phyloP scores from a whole-genome alignment of 2,797 vertebrate species.

The Cetoscarus ocellatus region DNA sequence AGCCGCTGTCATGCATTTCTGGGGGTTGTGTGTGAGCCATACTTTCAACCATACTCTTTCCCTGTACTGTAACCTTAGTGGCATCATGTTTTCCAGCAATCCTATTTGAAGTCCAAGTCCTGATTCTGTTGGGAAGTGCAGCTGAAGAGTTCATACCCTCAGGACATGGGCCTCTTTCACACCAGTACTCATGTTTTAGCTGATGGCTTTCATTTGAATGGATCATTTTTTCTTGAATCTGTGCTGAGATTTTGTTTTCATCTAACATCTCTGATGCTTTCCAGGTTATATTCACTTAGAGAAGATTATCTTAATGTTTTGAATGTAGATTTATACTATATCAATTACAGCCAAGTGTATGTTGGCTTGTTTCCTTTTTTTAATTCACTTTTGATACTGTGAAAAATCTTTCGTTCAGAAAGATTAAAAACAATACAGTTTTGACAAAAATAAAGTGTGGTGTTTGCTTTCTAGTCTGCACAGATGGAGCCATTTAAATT shows the following conservation, averaged over 20 bases:
- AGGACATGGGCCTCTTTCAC: conserved; percentile 56
- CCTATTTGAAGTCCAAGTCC: conserved; percentile 50
- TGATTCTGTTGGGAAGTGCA: conserved; percentile 54
- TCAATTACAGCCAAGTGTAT: conserved; percentile 87
- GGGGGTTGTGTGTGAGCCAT: conserved; percentile 29
- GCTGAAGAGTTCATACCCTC: conserved; percentile 48
- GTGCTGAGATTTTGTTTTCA: conserved; percentile 79
- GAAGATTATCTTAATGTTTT: conserved; percentile 85
- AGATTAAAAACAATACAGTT: conserved; percentile 94
- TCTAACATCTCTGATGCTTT: conserved; percentile 88
- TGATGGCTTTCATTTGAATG: conserved; percentile 73
- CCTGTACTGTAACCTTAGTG: conserved; percentile 64
- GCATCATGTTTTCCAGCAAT: conserved; percentile 55
- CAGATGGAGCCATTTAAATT: too few species aligned
- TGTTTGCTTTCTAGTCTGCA: conserved; percentile 71
- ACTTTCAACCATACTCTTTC: conserved; percentile 58
- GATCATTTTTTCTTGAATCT: conserved; percentile 65
- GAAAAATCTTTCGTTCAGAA: conserved; percentile 95
- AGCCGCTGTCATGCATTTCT: conserved; percentile 57
- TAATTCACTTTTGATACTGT: conserved; percentile 97
- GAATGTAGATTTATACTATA: conserved; percentile 92
- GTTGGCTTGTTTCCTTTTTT: conserved; percentile 85
- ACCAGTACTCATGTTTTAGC: conserved; percentile 64
- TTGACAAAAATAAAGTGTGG: conserved; percentile 85
- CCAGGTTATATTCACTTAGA: conserved; percentile 88